Evolutionary conservation across 2,888 invertebrate genomes (phyloP).

Genomic region (Drosophila picticornis): DNA sequence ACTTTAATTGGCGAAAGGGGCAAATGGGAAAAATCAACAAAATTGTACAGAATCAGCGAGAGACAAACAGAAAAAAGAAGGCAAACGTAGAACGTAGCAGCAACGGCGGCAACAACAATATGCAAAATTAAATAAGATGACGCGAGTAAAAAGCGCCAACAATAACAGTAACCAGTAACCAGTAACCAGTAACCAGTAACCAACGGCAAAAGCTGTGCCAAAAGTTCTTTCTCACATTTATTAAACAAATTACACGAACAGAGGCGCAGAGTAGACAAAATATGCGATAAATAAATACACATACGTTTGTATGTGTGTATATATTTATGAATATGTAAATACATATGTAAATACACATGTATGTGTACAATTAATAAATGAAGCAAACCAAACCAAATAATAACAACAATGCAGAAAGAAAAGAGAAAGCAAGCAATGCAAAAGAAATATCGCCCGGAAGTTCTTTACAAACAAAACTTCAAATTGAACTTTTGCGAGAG

Average conservation of each 20-base stretch:
- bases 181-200: constrained; percentile 24
- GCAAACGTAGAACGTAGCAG: constrained; percentile 52
- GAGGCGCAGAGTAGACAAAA: constrained; percentile 25
- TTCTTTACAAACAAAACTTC: constrained; percentile 22
- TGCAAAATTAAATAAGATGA: constrained; percentile 80
- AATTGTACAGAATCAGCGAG: constrained; percentile 58
- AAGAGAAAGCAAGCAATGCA: constrained; percentile 50
- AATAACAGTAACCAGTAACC: constrained; percentile 49
- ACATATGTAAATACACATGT: constrained; percentile 3
- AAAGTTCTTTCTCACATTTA: constrained; percentile 73
- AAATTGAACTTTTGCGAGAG: constrained; percentile 19
- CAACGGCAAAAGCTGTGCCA: constrained; percentile 35
- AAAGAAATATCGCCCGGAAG: constrained; percentile 48
- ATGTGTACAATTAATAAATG: constrained; percentile 39
- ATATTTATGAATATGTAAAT: constrained; percentile 1
- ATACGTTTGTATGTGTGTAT: constrained; percentile 3
- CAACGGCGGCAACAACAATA: constrained; percentile 53
- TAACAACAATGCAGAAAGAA: constrained; percentile 37
- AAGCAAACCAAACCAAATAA: constrained; percentile 18
- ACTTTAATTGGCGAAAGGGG: constrained; percentile 69
- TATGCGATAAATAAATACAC: constrained; percentile 59
- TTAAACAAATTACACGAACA: constrained; percentile 73
- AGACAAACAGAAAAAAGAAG: constrained; percentile 38
- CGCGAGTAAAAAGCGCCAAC: constrained; percentile 61
- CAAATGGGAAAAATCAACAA: constrained; percentile 70